Percentiles rank a stretch among this genome's conserved stretches.
phyloP scores from a whole-genome alignment of 2,888 invertebrate genomes.

The Agriopis marginaria region DNA sequence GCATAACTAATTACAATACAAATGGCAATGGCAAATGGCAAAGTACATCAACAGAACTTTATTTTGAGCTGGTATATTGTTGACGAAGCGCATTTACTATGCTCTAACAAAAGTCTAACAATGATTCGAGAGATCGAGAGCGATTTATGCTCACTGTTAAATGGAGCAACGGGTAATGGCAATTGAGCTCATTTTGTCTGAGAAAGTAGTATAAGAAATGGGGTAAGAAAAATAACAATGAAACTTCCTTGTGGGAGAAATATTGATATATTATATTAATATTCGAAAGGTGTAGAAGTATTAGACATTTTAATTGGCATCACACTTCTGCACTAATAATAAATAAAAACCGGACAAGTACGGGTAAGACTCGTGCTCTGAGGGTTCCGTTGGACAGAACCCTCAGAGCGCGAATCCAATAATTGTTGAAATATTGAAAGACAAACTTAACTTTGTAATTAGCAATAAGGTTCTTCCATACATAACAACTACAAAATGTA shows the following conservation, averaged over 20 bases:
- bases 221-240: conserved; percentile 8
- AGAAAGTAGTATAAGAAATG: conserved; percentile 12
- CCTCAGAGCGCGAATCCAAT: too few species aligned
- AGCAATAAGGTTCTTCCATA: too few species aligned
- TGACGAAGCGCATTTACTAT: neutral
- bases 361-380: too few species aligned
- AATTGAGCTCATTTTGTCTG: conserved; percentile 28
- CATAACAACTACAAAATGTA: too few species aligned
- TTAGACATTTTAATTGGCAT: too few species aligned
- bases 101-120: conserved; percentile 19
- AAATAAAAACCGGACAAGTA: too few species aligned
- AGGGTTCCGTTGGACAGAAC: too few species aligned
- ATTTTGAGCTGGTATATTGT: neutral
- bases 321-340: too few species aligned
- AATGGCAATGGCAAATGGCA: too few species aligned
- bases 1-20: neutral
- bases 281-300: too few species aligned
- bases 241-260: neutral
- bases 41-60: neutral
- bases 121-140: conserved; percentile 12
- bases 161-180: conserved; percentile 19
- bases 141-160: conserved; percentile 28
- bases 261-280: neutral
- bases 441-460: too few species aligned
- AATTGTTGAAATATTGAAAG: too few species aligned